phyloP scores from a whole-genome alignment of 1,140 invertebrate species.

The Oryctes rhinoceros region DNA sequence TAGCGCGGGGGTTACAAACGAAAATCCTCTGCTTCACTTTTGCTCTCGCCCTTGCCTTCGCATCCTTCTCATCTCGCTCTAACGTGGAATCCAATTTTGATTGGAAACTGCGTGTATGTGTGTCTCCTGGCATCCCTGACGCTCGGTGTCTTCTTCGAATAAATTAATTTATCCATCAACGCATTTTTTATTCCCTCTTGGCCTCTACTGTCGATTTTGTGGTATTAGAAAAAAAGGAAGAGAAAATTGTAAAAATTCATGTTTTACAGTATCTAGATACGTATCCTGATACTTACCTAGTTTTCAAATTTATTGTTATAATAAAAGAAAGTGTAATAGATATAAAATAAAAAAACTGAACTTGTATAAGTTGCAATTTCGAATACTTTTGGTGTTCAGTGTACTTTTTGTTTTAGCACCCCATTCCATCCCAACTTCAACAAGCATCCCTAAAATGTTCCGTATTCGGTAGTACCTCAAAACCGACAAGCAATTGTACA shows the following conservation, averaged over 20 bases:
- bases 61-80: background rate
- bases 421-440: background rate
- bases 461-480: slow-evolving; percentile 5
- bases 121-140: background rate
- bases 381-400: background rate
- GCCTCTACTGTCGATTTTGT: background rate
- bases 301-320: too few species aligned
- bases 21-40: slow-evolving; percentile 22
- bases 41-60: background rate
- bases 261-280: too few species aligned
- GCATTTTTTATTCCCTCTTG: slow-evolving; percentile 18
- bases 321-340: too few species aligned
- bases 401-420: background rate
- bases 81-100: slow-evolving; percentile 22
- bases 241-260: background rate
- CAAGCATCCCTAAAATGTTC: background rate
- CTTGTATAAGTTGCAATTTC: too few species aligned
- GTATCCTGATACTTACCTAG: too few species aligned
- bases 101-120: slow-evolving; percentile 1
- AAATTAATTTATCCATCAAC: slow-evolving; percentile 24
- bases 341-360: too few species aligned
- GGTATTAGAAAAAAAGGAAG: background rate
- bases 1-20: slow-evolving; percentile 23
- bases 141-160: background rate
- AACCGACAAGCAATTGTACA: slow-evolving; percentile 20